Evolutionary conservation across 2,888 invertebrate genomes (phyloP), one percentile per base, ranked within the genome.

Genomic region (Carterocephalus palaemon): DNA sequence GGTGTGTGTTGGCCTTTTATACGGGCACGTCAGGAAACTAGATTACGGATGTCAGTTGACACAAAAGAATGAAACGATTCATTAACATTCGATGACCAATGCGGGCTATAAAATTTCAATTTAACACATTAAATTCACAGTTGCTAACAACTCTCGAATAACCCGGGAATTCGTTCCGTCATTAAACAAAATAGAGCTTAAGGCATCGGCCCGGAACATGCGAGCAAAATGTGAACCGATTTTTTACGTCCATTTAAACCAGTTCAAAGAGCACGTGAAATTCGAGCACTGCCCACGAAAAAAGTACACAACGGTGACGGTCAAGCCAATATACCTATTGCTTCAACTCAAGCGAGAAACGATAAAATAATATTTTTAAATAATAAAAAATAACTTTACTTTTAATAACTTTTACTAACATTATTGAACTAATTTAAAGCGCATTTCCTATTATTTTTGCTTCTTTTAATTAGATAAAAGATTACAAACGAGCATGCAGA

Each of bases 201-300:
- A 67, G 56, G 62, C 70, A 68, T 53, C 70, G 73, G 70, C 69
- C 72, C 73, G 70, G 56, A 69, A 66, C 75, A 71, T 64, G 75
- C 75, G 67, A 75, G 71, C 67, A 55, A 55, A 48, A 34, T 48
- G 47, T 55, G 61, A 64, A 57, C 50, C 62, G 53, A 62, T 67
- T 76, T 76, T 78, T 76, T 75, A 71, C 67, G 62, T 70, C 75
- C 74, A 69, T 74, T 75, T 64, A 70, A 76, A 76, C 72, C 74
- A 79, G 78, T 81, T 81, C 79, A 81, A 78, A 80, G 80, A 82
- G 76, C 79, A 76, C 67, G 70, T 71, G 71, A 73, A 73, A 75
- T 70, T 68, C 61, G 64, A 70, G 62, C 54, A 63, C 66, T 55
- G n/a, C n/a, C n/a, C n/a, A 53, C 62, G 69, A 70, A 75, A 74